Evolutionary conservation across 1,140 invertebrate genomes (phyloP), one percentile per base, ranked within the genome.

Genomic region (Drosophila funebris): DNA sequence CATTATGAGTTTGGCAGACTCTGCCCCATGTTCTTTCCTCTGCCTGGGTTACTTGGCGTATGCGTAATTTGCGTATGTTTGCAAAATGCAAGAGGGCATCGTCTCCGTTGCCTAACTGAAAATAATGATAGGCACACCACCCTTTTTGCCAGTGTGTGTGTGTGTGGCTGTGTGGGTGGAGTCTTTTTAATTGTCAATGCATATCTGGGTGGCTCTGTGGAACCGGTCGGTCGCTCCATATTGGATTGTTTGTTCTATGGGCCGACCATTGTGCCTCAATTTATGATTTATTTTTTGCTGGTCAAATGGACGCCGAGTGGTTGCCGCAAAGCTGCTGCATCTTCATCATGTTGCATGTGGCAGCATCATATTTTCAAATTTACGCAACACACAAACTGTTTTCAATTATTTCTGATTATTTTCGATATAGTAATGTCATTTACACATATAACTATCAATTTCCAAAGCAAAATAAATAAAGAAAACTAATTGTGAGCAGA

Each of bases 151-250:
- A 20, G 9, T 29, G 14, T 9, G n/a, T 13, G 13, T 36, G 41
- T 50, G 56, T 37, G 20, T 46, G 48, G 29, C 31, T 29, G 56
- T 37, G 13, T 39, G 16, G 69, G 24, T 33, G 57, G 11, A 20
- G 69, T 44, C 37, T 69, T 80, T 84, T 78, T 85, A 84, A 84
- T 84, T 84, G 81, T 85, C 81, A 84, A 84, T 84, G 81, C 82
- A 84, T 84, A 74, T 84, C 80, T 80, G 68, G 67, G 13, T 18
- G 48, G 46, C 44, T 48, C 11, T 13, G 24, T 29, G 44, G n/a
- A 27, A n/a, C 11, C n/a, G 33, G 52, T 6, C 36, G 7, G 36
- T 24, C 14, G 7, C 5, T 6, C n/a, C 33, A 7, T 27, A 27
- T 61, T 63, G 76, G 29, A 61, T 79, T 85, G 81, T 81, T 80